Evolutionary conservation across 1,140 invertebrate species (phyloP).

Genomic region (Caenorhabditis latens): DNA sequence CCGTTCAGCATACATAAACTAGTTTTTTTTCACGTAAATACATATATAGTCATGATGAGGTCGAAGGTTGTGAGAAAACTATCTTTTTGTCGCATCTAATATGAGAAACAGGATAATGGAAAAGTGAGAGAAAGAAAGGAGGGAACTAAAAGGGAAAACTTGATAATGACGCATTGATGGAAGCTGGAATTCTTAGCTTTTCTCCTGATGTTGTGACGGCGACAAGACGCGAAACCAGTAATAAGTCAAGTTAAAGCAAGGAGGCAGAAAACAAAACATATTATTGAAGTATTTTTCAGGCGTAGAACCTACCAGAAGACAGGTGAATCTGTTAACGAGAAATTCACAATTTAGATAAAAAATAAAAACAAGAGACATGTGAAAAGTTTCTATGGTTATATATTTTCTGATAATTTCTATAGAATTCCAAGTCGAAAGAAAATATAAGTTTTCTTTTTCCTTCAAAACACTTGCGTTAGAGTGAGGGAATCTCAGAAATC

Average conservation of each 20-base stretch:
- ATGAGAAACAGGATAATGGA: slow-evolving; percentile 3
- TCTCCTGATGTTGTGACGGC: slow-evolving; percentile 6
- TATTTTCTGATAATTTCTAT: neutral
- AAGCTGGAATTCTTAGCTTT: slow-evolving; percentile 26
- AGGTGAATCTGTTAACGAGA: neutral
- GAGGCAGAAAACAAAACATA: neutral
- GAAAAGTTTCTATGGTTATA: neutral
- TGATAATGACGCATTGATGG: slow-evolving; percentile 39
- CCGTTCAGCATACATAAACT: slow-evolving; percentile 42
- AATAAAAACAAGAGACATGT: neutral
- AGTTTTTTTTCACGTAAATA: slow-evolving; percentile 38
- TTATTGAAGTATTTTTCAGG: neutral
- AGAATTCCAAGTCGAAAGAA: neutral
- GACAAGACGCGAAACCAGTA: neutral
- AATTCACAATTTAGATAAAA: neutral
- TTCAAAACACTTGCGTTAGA: too few species aligned
- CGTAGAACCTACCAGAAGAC: slow-evolving; percentile 20
- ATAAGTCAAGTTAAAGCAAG: neutral
- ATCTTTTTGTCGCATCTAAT: slow-evolving; percentile 55
- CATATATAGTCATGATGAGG: slow-evolving; percentile 52
- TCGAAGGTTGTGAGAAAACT: slow-evolving; percentile 52
- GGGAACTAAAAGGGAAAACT: slow-evolving; percentile 20
- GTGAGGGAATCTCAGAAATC: slow-evolving; percentile 1
- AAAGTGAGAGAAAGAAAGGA: neutral
- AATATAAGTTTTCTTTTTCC: neutral